Evolutionary conservation across 1,140 invertebrate genomes (phyloP).

Genomic region (Orussus abietinus): DNA sequence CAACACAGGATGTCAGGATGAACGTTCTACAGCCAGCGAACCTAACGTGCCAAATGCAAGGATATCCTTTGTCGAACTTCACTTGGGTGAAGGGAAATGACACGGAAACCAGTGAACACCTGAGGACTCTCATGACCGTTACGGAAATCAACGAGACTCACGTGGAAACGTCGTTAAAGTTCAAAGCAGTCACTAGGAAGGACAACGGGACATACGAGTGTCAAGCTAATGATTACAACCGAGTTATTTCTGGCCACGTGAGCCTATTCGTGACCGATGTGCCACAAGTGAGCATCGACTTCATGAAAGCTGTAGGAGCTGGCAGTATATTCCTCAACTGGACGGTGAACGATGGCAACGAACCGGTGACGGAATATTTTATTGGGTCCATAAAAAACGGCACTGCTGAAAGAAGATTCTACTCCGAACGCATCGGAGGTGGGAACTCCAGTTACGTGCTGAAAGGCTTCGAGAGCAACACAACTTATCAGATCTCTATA

Average conservation of each 20-base stretch:
- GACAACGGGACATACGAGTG: slow-evolving; percentile 67
- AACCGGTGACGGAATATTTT: slow-evolving; percentile 63
- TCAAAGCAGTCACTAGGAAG: slow-evolving; percentile 58
- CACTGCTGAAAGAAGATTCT: slow-evolving; percentile 54
- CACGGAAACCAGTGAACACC: slow-evolving; percentile 42
- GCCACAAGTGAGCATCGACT: slow-evolving; percentile 69
- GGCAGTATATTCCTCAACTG: slow-evolving; percentile 76
- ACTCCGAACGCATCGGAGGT: slow-evolving; percentile 54
- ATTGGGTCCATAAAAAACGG: slow-evolving; percentile 62
- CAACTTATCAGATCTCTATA: slow-evolving; percentile 59
- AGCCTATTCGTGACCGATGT: slow-evolving; percentile 65
- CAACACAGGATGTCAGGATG: slow-evolving; percentile 48
- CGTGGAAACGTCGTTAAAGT: slow-evolving; percentile 54
- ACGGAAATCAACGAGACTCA: slow-evolving; percentile 56
- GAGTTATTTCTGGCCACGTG: slow-evolving; percentile 36
- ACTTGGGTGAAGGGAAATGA: slow-evolving; percentile 59
- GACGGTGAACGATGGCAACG: slow-evolving; percentile 75
- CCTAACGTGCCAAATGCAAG: slow-evolving; percentile 57
- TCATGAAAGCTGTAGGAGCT: slow-evolving; percentile 70
- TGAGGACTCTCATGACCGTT: slow-evolving; percentile 41
- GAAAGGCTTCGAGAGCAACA: slow-evolving; percentile 58
- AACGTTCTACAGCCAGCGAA: slow-evolving; percentile 52
- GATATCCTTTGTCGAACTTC: slow-evolving; percentile 58
- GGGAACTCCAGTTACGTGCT: slow-evolving; percentile 63
- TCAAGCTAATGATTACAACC: slow-evolving; percentile 39